Conservation (phyloP, 2,888 invertebrate genomes). For the Epiblema foenella region DNA sequence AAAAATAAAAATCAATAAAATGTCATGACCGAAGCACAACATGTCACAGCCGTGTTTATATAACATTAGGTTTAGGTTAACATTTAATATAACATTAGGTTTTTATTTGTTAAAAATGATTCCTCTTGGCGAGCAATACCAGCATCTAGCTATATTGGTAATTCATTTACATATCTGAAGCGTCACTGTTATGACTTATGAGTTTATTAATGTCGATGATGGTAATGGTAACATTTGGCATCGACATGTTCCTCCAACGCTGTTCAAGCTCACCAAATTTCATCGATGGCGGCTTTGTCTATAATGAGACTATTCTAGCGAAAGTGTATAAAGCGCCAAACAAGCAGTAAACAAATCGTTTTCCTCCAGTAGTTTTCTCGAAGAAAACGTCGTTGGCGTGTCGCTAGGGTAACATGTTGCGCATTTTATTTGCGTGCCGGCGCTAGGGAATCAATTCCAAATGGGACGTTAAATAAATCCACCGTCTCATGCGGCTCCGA, state of each 20-base stretch:
- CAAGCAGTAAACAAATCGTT: conserved; percentile 15
- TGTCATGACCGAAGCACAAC: no score
- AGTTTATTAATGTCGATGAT: not conserved
- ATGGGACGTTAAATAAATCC: conserved; percentile 62
- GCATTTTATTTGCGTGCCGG: conserved; percentile 55
- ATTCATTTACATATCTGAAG: no score
- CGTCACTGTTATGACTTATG: no score
- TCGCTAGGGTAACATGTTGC: conserved; percentile 50
- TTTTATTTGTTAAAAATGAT: no score
- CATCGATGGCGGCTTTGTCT: not conserved
- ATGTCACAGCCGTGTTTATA: no score
- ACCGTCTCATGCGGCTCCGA: conserved; percentile 57
- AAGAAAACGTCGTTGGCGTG: conserved; percentile 36
- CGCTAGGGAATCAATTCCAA: conserved; percentile 58
- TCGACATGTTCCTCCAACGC: not conserved
- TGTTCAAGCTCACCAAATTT: not conserved
- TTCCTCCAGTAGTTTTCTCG: conserved; percentile 9
- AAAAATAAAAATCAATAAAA: no score
- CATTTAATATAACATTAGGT: no score
- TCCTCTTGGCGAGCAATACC: no score
- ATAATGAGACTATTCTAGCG: not conserved
- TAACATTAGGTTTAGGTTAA: no score
- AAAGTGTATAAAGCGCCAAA: conserved; percentile 10
- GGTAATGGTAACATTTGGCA: not conserved
- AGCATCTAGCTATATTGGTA: no score